Evolutionary conservation across 2,113 vertebrate species (phyloP).

Genomic region (Daphoenositta chrysoptera): DNA sequence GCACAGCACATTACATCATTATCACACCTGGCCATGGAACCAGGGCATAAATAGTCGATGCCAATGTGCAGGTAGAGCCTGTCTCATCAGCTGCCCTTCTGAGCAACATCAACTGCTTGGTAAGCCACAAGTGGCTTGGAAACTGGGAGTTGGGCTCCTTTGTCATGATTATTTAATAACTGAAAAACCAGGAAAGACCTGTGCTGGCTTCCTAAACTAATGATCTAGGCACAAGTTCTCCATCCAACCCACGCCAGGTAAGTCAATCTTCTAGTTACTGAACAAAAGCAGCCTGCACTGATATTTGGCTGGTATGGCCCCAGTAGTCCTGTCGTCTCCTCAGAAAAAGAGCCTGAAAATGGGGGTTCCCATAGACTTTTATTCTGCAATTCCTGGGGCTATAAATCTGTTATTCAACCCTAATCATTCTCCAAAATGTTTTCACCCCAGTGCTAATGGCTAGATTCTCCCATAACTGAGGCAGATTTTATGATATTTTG

Average conservation of each 20-base stretch:
- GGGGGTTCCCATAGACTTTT: neutral
- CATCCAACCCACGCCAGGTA: neutral
- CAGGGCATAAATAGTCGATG: neutral
- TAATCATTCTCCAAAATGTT: constrained; percentile 1
- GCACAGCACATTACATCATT: neutral
- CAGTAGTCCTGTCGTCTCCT: neutral
- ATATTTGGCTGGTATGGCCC: neutral
- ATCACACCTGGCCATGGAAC: neutral
- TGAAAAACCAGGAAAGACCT: neutral
- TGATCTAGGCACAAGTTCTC: neutral
- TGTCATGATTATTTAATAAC: neutral
- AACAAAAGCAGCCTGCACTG: neutral
- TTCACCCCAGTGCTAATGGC: neutral
- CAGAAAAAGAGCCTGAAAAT: neutral
- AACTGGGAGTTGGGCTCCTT: neutral
- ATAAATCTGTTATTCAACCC: neutral
- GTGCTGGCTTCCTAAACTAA: neutral
- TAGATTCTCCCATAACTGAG: neutral
- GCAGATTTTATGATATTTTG: constrained; percentile 14
- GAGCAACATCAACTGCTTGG: neutral
- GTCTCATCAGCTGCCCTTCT: neutral
- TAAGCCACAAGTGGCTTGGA: neutral
- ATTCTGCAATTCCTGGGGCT: neutral
- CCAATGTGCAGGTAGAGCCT: neutral
- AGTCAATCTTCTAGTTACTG: neutral